A percentile compares a stretch with the other conserved stretches of the same genome.
phyloP scores from a whole-genome alignment of 37 sponge, comb jelly and placozoan species.

The Lycopodina hypogea region DNA sequence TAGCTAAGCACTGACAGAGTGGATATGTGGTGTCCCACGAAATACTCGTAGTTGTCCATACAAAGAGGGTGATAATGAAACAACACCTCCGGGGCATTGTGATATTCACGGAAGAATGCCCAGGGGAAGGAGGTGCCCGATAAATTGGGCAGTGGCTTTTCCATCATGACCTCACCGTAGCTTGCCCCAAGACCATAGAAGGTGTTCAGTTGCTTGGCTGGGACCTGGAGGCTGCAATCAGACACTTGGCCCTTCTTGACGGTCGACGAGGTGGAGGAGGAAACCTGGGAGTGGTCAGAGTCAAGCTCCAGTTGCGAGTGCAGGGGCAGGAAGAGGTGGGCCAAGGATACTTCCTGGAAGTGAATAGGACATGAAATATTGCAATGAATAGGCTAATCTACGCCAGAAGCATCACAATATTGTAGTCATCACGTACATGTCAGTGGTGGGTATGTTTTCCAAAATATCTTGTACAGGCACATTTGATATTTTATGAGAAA shows the following conservation, averaged over 20 bases:
- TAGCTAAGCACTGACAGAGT: slow-evolving; percentile 38
- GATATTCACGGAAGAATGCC: slow-evolving; percentile 28
- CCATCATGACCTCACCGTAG: background rate
- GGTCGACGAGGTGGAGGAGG: too few relatives aligned
- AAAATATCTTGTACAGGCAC: too few relatives aligned
- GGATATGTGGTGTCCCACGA: slow-evolving; percentile 47
- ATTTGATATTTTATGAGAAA: too few relatives aligned
- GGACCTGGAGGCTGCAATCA: too few relatives aligned
- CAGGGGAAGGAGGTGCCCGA: slow-evolving; percentile 14
- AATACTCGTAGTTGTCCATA: slow-evolving; percentile 71
- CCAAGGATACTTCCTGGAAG: slow-evolving; percentile 69
- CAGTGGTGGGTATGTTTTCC: too few relatives aligned
- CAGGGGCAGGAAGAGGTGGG: slow-evolving; percentile 20
- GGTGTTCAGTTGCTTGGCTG: background rate
- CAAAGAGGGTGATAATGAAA: slow-evolving; percentile 58
- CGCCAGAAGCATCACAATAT: background rate
- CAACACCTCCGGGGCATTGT: slow-evolving; percentile 36
- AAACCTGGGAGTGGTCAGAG: too few relatives aligned
- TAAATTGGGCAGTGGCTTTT: background rate
- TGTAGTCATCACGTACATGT: too few relatives aligned
- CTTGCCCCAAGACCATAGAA: background rate
- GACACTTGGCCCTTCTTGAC: too few relatives aligned
- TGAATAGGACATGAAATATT: background rate
- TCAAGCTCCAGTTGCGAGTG: background rate
- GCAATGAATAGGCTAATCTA: background rate